Evolutionary conservation across 2,888 invertebrate species (phyloP).

Genomic region (Trimorus sp.): DNA sequence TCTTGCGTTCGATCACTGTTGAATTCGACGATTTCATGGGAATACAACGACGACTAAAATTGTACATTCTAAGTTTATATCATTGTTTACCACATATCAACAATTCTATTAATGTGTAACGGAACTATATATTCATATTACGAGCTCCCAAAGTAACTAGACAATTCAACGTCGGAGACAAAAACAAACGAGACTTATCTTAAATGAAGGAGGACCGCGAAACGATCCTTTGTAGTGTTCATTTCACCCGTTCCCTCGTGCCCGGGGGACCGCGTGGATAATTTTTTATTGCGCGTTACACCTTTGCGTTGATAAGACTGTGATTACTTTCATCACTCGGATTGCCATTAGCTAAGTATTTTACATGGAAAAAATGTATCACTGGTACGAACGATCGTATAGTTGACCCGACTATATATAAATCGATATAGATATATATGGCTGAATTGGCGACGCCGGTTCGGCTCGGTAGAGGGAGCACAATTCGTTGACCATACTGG

Average conservation of each 20-base stretch:
- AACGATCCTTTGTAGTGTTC: too few species aligned
- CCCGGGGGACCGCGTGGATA: not conserved
- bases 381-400: too few species aligned
- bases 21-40: slow-evolving; percentile 26
- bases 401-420: too few species aligned
- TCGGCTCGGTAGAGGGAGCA: too few species aligned
- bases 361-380: slow-evolving; percentile 2
- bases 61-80: slow-evolving; percentile 21
- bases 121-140: not conserved
- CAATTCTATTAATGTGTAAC: slow-evolving; percentile 15
- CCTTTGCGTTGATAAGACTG: slow-evolving; percentile 47
- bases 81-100: slow-evolving; percentile 28
- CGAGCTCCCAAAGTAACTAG: not conserved
- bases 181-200: too few species aligned
- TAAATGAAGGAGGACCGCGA: too few species aligned
- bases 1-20: slow-evolving; percentile 39
- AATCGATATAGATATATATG: too few species aligned
- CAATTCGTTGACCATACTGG: too few species aligned
- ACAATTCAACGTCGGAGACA: too few species aligned
- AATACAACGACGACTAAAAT: slow-evolving; percentile 34
- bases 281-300: slow-evolving; percentile 20
- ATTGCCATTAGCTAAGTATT: slow-evolving; percentile 37
- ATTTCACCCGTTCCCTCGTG: too few species aligned
- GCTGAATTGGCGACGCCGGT: too few species aligned
- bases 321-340: slow-evolving; percentile 34